Evolutionary conservation across 2,113 vertebrate species (phyloP), one percentile per base, ranked within the genome.

Genomic region (Corvus hawaiiensis): DNA sequence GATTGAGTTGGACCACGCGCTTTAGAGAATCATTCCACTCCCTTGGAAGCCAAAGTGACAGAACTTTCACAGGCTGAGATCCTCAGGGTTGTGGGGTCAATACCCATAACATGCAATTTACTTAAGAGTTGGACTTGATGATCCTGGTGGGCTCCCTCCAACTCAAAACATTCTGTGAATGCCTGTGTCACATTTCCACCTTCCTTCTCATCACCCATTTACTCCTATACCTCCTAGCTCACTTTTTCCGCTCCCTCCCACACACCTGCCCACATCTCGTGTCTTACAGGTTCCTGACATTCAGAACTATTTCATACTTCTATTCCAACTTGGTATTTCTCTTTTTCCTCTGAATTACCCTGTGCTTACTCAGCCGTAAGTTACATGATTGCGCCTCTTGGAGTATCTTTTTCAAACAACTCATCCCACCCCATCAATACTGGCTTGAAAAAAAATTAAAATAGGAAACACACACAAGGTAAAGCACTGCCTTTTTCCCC

Each of bases 1-100:
- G 5, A n/a, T 61, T 8, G 68, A n/a, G 48, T 4, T 1, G 1
- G 32, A 80, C 23, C 46, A 11, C 1, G 0, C 1, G 0, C 5
- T 28, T n/a, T 0, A 49, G 56, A 21, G 35, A 56, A 61, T 7
- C n/a, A 0, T 6, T 78, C 49, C 2, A 1, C 10, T 35, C 54
- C 0, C 2, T n/a, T 2, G 32, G 72, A 48, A 32, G 55, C 48
- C 1, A 0, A 55, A 84, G 33, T 2, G 62, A 80, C 58, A 30
- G 28, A 18, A 33, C 27, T 35, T 37, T n/a, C 15, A 52, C 54
- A 86, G 82, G 61, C 72, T 0, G 1, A 87, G 69, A 71, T 22
- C 22, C 39, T 46, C 73, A 13, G 48, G 28, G 12, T 0, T 23
- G 23, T 39, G 64, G 46, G 28, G 3, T 28, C 55, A 39, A 16